Evolutionary conservation across 2,797 vertebrate species (phyloP), one percentile per base, ranked within the genome.

Genomic region (Hapalemur alaotrensis): DNA sequence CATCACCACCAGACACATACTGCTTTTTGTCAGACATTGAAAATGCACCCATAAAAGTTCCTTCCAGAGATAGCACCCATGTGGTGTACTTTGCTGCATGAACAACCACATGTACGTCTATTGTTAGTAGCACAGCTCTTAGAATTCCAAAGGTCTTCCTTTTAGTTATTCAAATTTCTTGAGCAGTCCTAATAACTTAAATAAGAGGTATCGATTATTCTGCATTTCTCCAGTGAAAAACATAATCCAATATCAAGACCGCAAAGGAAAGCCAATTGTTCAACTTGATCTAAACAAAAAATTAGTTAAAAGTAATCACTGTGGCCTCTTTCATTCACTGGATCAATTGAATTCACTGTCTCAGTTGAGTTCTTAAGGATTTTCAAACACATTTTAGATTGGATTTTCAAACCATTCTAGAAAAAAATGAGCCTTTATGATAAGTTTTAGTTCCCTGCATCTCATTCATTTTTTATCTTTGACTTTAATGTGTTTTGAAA

Each of bases 101-200:
- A 75, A 50, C 69, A 93, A 75, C 75, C 72, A 7, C 50, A 43
- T 6, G 23, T 23, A 30, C 89, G 48, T 67, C 75, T 89, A 30
- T 57, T 54, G 41, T 83, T 57, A 91, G 30, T 69, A 61, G 46
- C 43, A 48, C 57, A 48, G 43, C 54, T 78, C 46, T 70, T 88
- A 32, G 38, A 86, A 91, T 91, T 93, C 82, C 57, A 86, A 48
- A 93, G 61, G 35, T 41, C 23, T 82, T 93, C 88, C 25, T 70
- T 91, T 95, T 96, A 97, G 96, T 97, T 97, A 97, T 94, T 82
- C 95, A 97, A 97, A 98, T 98, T 97, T 80, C 46, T 90, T 94
- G 95, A 91, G 93, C 78, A 98, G 86, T 84, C 89, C 93, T 96
- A 96, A 97, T 98, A 98, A 97, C 93, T 93, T 96, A 97, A 96